phyloP scores from a whole-genome alignment of 2,888 invertebrate genomes.

The Callinectes sapidus region DNA sequence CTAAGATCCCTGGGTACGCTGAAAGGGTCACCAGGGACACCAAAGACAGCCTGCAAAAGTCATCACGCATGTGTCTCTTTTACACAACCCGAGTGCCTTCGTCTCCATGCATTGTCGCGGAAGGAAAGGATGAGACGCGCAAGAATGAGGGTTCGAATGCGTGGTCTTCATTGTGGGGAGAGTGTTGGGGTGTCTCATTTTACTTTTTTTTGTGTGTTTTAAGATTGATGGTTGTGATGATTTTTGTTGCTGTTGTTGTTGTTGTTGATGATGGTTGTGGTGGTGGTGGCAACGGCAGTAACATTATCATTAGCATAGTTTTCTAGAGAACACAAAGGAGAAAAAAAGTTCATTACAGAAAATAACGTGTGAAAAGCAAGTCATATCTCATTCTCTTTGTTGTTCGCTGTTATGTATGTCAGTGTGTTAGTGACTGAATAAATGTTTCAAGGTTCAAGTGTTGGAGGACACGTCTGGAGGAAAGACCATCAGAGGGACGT shows the following conservation, averaged over 20 bases:
- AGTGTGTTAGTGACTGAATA: too few relatives aligned
- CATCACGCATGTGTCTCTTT: not conserved
- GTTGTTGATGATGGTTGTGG: not conserved
- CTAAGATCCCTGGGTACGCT: not conserved
- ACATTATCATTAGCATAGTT: not conserved
- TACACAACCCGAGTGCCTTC: not conserved
- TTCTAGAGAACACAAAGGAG: not conserved
- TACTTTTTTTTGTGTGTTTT: not conserved
- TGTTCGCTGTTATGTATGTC: too few relatives aligned
- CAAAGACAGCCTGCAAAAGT: not conserved
- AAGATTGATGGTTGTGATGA: not conserved
- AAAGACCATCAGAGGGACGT: too few relatives aligned
- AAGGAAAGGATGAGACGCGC: not conserved
- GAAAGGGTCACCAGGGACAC: not conserved
- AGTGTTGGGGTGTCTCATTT: not conserved
- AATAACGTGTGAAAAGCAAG: not conserved
- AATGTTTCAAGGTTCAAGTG: too few relatives aligned
- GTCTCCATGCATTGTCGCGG: not conserved
- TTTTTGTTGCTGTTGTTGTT: not conserved
- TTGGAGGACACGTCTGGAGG: too few relatives aligned
- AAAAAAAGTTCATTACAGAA: not conserved
- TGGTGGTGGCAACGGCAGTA: not conserved
- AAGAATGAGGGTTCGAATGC: not conserved
- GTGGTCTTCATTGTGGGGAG: not conserved
- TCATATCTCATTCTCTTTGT: too few relatives aligned